Evolutionary conservation across 2,888 invertebrate species (phyloP), one percentile per base, ranked within the genome.

Genomic region (Drosophila antonietae): DNA sequence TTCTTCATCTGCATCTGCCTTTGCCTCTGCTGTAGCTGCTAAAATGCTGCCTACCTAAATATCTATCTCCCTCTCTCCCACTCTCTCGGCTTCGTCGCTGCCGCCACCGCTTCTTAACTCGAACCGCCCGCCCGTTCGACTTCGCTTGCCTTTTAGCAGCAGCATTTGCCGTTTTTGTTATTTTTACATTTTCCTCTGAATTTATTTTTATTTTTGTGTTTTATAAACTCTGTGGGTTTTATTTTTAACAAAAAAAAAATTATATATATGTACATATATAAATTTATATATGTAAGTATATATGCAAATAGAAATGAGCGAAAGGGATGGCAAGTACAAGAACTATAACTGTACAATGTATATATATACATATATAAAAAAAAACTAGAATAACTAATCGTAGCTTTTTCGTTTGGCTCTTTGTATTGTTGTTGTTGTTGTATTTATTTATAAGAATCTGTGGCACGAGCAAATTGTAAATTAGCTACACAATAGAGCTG

Each of bases 161-260:
- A 64, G 60, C 81, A 58, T 51, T 84, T 75, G 81, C 84, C 68
- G 83, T 86, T 88, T 83, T 82, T 76, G 80, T 82, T 79, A 87
- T 88, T 89, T 81, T 86, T 81, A 79, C 75, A 73, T 80, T 81
- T 81, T 89, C 80, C 82, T 89, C 88, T 89, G 85, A 89, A 88
- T 86, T 89, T 86, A 86, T 86, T 89, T 86, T 84, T 67, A 67
- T 66, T 53, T 67, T 41, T 67, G 78, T 86, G 80, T 76, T 88
- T 89, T 86, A 89, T 86, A 86, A 86, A 89, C 85, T 85, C 83
- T 87, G 88, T 73, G 84, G 80, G 82, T 80, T 89, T 80, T 86
- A 86, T 86, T 86, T 86, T 86, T 86, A 89, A 69, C 73, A 88
- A 75, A 51, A 71, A 65, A 53, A 28, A 47, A 18, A 49, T 20